Evolutionary conservation across 2,888 invertebrate genomes (phyloP).

Genomic region (Chrysotoxum bicinctum): DNA sequence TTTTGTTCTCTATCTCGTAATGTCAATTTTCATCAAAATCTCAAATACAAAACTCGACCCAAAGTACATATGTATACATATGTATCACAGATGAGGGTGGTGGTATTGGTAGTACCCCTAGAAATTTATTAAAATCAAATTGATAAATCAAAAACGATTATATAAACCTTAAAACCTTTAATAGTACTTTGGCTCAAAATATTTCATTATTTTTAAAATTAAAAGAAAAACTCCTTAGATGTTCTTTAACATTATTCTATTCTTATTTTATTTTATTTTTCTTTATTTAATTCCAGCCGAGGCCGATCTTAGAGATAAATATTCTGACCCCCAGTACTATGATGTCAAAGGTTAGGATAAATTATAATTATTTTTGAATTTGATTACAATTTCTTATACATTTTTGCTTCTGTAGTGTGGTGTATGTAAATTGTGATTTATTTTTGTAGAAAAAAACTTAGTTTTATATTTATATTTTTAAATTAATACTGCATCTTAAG

Average conservation of each 20-base stretch:
- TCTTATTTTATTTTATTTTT: constrained; percentile 28
- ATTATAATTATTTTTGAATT: constrained; percentile 2
- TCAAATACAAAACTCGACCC: too few relatives aligned
- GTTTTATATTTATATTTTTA: neutral
- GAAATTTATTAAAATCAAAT: neutral
- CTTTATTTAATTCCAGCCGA: constrained; percentile 77
- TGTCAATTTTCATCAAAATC: too few relatives aligned
- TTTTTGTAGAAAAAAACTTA: neutral
- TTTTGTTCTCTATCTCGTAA: too few relatives aligned
- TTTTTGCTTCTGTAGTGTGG: neutral
- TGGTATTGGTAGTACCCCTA: too few relatives aligned
- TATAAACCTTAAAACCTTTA: neutral
- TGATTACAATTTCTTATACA: neutral
- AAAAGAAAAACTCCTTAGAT: neutral
- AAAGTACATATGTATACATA: too few relatives aligned
- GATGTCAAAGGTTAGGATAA: constrained; percentile 78
- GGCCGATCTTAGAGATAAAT: constrained; percentile 77
- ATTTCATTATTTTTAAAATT: constrained; percentile 23
- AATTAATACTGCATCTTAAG: neutral
- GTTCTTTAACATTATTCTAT: neutral
- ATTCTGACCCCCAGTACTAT: constrained; percentile 78
- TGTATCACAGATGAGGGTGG: too few relatives aligned
- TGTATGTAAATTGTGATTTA: neutral
- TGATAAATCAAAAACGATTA: neutral
- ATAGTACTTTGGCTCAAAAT: constrained; percentile 68